Base-by-base conservation (phyloP, 53 echinoderm and acorn worm genomes). In the Henricia sp. region DNA sequence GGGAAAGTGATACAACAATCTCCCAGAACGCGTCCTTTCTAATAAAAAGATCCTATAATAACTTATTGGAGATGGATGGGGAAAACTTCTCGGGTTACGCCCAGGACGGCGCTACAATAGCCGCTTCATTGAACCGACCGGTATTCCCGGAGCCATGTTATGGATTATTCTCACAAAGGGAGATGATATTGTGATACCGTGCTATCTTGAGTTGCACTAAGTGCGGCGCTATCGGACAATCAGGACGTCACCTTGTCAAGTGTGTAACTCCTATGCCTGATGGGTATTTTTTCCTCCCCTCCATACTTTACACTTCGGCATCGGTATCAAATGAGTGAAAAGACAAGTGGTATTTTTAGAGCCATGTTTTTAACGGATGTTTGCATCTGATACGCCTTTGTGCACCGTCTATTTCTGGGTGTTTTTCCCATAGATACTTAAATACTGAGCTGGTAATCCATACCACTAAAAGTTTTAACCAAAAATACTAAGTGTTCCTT, bases 301-400 rank as follows among this genome's bases (percentile, higher is more conserved):
- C 62, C 33, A 34, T 67, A 38, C 21, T 67, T 38, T 20, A 0
- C 21, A 39, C 20, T 24, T 9, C 6, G 67, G 67, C 37, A 37
- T 67, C 39, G 37, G 3, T 67, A 38, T 67, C 13, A 21, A 21
- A 54, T 54, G 4, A 16, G 20, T 4, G 20, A n/a, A 54, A 3
- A 54, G 54, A 54, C 4, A 67, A 60, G 52, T 72, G 24, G 54
- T 74, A 37, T 74, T 74, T 74, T 54, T 74, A 38, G 72, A 17
- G 9, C 52, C 19, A 23, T 73, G 73, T 73, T 53, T 73, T 73
- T 24, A 17, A 52, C 25, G 73, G 73, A 73, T 37, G 73, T 53
- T 35, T 76, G 76, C 59, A 76, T 58, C 58, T 59, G 76, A 76
- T 76, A 76, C 59, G 76, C 59, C 59, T 57, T 76, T 42, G n/a